These are phyloP conservation scores for Megaceryle torquata DNA, from an alignment of 2,113 vertebrate genomes.

Conservation along the genomic window DNA sequence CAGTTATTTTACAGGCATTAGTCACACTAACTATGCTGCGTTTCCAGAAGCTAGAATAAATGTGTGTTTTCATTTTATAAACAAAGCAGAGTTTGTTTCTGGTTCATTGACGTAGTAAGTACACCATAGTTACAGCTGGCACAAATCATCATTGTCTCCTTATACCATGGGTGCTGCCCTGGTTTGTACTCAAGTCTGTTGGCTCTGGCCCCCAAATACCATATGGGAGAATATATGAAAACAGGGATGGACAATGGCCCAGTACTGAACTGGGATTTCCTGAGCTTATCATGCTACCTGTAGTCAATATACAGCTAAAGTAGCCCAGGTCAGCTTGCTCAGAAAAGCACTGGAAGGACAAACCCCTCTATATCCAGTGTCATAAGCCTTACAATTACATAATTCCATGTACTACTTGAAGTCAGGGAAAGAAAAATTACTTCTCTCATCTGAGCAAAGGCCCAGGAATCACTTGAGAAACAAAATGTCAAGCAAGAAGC, in stretches of 20 bases:
- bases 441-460: conserved; percentile 19
- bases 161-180: background rate
- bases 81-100: background rate
- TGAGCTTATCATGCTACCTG: background rate
- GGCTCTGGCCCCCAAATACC: background rate
- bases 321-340: background rate
- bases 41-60: background rate
- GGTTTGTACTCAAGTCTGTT: background rate
- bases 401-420: background rate
- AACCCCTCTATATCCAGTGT: background rate
- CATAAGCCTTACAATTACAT: background rate
- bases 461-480: conserved; percentile 44
- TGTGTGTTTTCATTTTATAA: background rate
- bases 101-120: rapidly evolving
- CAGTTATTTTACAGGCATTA: background rate
- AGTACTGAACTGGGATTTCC: background rate
- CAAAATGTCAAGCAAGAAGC: conserved; percentile 59
- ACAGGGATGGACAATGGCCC: background rate
- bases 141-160: background rate
- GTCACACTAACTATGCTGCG: background rate
- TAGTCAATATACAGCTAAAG: background rate
- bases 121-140: background rate
- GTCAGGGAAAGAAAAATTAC: background rate
- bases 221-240: background rate
- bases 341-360: background rate